Conservation (phyloP, 2,113 vertebrate genomes). For the Anseranas semipalmata region DNA sequence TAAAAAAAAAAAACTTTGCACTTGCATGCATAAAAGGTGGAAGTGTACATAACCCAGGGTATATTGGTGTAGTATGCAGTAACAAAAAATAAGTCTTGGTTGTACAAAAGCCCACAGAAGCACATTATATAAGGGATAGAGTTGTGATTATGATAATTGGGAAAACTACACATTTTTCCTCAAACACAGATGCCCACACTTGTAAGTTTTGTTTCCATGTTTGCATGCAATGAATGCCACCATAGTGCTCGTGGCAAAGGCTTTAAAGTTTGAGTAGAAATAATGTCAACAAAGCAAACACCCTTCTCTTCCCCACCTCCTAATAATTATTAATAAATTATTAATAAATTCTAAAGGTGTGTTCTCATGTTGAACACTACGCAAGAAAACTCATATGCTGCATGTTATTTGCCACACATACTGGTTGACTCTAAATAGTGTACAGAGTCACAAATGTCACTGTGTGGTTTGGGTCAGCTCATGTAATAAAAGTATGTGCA, state of each 20-base stretch:
- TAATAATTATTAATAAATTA: background rate
- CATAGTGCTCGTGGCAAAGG: rapidly evolving
- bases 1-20: background rate
- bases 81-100: background rate
- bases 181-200: background rate
- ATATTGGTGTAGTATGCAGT: background rate
- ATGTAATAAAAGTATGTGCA: rapidly evolving
- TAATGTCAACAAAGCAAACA: background rate
- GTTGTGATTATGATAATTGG: background rate
- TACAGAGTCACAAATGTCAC: background rate
- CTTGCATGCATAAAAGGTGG: background rate
- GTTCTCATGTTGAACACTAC: rapidly evolving
- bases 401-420: background rate
- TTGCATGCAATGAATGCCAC: background rate
- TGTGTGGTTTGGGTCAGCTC: rapidly evolving
- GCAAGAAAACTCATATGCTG: background rate
- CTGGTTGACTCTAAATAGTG: background rate
- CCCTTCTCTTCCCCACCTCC: background rate
- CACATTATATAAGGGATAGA: background rate
- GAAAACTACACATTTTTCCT: background rate
- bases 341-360: background rate
- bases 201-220: rapidly evolving
- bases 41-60: background rate
- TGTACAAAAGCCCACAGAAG: background rate
- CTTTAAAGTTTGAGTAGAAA: background rate